Base-by-base conservation (phyloP, 2,113 vertebrate species). In the Calidris pugnax region DNA sequence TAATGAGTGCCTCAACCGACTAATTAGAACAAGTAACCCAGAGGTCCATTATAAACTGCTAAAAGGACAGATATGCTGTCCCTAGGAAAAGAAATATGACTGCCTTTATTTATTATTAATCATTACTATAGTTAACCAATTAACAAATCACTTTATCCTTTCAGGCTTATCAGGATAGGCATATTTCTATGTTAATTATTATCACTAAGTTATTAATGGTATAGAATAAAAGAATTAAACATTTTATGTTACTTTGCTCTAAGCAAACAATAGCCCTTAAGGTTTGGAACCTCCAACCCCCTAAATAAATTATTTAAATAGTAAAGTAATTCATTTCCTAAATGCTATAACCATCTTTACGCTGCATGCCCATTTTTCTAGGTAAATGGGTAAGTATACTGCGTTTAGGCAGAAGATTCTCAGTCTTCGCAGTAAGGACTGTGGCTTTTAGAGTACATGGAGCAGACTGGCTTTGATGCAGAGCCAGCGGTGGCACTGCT, bases 51-150 rank as follows among this genome's bases (percentile, higher is more conserved):
- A 84, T 41, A 84, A 94, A 95, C 66, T 87, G 92, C 86, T 75
- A 37, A 79, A 91, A 95, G 90, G 50, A 89, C 63, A 92, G 74
- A 68, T 48, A 68, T 6, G 50, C 39, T 89, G 91, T 77, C 73
- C 43, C 24, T 66, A 76, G 53, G 64, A 94, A 92, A 93, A 93
- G 63, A 96, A 94, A 92, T 93, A 85, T 62, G 22, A 82, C 51
- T 95, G 48, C 20, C 63, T 75, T 95, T 95, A 95, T 96, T 95
- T 97, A 96, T 94, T 96, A 96, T 96, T 96, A 87, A 96, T 96
- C 45, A 62, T 89, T 87, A 67, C 39, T 69, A 78, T 41, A 87
- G 82, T 90, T 95, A 95, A 80, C 66, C 64, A 90, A 95, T 96
- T 97, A 97, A 78, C 80, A 89, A 93, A 95, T 50, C 75, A 87